Evolutionary conservation across 2,888 invertebrate species (phyloP).

Genomic region (Meloe dianella): DNA sequence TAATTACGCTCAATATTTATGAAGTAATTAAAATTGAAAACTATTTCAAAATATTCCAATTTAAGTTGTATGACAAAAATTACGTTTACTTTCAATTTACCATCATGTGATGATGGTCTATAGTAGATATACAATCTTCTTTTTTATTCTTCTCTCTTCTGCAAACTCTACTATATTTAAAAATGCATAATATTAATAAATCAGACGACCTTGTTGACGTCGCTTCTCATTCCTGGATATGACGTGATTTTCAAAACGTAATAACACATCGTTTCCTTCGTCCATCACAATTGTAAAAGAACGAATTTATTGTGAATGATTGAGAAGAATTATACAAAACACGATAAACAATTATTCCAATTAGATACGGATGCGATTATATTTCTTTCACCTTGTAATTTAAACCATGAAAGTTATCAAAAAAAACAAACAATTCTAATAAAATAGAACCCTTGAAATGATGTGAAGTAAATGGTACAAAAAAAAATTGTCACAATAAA

Average conservation of each 20-base stretch:
- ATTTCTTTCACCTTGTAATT: constrained; percentile 15
- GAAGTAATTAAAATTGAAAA: no score
- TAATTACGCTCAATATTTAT: no score
- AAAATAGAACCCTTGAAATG: neutral
- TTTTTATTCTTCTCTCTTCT: neutral
- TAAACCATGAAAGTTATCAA: neutral
- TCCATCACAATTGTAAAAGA: no score
- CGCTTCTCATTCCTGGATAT: neutral
- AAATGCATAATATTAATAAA: neutral
- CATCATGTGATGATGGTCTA: neutral
- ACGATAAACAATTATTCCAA: neutral
- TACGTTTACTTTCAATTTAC: neutral
- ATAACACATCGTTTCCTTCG: no score
- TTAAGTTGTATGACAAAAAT: no score
- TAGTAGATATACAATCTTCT: no score
- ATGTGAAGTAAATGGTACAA: neutral
- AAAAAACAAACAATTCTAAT: no score
- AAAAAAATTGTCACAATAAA: neutral
- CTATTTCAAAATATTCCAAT: no score
- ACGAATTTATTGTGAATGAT: no score
- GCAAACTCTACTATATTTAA: neutral
- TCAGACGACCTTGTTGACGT: neutral
- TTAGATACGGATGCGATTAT: constrained; percentile 11
- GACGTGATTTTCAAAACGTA: neutral
- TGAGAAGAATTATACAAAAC: no score